phyloP scores from a whole-genome alignment of 2,797 vertebrate species.

The Thalassophryne amazonica region DNA sequence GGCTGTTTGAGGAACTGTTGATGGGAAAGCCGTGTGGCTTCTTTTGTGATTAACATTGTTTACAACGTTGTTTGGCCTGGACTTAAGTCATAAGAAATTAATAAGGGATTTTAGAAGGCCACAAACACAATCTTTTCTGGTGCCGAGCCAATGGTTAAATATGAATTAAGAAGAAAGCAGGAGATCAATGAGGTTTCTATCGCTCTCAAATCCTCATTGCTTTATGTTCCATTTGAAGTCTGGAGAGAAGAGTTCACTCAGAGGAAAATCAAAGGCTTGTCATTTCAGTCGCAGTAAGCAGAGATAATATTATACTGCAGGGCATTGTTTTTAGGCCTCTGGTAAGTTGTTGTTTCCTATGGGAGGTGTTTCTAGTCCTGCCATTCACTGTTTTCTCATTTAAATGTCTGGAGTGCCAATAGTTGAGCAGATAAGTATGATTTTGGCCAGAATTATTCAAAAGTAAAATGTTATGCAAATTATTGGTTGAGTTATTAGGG shows the following conservation, averaged over 20 bases:
- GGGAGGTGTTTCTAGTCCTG: slow-evolving; percentile 20
- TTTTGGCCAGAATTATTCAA: too few species aligned
- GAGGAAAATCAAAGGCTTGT: slow-evolving; percentile 75
- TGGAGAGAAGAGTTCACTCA: slow-evolving; percentile 68
- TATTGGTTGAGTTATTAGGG: too few species aligned
- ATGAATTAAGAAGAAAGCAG: slow-evolving; percentile 79
- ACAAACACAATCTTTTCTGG: slow-evolving; percentile 69
- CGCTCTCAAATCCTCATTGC: slow-evolving; percentile 72
- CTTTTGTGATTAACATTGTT: slow-evolving; percentile 65
- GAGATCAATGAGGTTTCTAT: slow-evolving; percentile 76
- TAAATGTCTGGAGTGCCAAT: too few species aligned
- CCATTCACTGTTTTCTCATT: too few species aligned
- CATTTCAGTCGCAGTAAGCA: slow-evolving; percentile 62
- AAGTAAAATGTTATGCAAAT: too few species aligned
- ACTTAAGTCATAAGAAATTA: slow-evolving; percentile 70
- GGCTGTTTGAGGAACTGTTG: slow-evolving; percentile 42
- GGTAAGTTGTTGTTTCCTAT: slow-evolving; percentile 41
- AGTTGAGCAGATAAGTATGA: too few species aligned
- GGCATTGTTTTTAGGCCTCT: slow-evolving; percentile 50
- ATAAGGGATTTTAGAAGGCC: slow-evolving; percentile 70
- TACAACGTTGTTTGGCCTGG: slow-evolving; percentile 61
- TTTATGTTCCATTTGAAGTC: slow-evolving; percentile 80
- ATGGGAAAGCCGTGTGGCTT: slow-evolving; percentile 53
- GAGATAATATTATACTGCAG: slow-evolving; percentile 62
- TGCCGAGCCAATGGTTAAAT: slow-evolving; percentile 76